Percentiles rank a stretch among this genome's conserved stretches.
Conservation (phyloP, 2,113 vertebrate species). For the Gopherus evgoodei region DNA sequence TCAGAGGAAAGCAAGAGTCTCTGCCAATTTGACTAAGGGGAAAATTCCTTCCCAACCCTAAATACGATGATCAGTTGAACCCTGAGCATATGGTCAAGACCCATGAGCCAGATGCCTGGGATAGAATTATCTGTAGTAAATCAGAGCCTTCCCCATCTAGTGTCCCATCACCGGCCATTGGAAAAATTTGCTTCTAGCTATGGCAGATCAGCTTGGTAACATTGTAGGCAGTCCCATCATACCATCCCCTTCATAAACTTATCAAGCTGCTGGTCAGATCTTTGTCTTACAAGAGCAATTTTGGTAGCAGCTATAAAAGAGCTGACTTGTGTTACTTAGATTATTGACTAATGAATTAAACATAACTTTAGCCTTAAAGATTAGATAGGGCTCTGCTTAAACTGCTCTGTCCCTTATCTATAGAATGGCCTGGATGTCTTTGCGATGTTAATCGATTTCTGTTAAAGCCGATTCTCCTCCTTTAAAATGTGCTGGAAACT, state of each 20-base stretch:
- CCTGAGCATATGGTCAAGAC: background rate
- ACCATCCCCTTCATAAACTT: background rate
- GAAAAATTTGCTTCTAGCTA: background rate
- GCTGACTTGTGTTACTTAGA: background rate
- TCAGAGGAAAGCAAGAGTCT: background rate
- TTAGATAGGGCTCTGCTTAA: slow-evolving; percentile 47
- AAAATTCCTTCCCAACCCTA: background rate
- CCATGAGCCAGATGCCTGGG: background rate
- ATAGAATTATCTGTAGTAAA: background rate
- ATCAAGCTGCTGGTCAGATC: background rate
- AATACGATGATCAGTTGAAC: background rate
- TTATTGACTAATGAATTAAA: background rate
- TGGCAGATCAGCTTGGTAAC: background rate
- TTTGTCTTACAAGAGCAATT: background rate
- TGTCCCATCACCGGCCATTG: no score
- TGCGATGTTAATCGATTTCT: slow-evolving; percentile 71
- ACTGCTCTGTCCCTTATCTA: slow-evolving; percentile 60
- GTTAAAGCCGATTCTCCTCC: slow-evolving; percentile 67
- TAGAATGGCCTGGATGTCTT: slow-evolving; percentile 60
- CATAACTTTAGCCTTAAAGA: background rate
- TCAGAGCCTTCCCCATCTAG: background rate
- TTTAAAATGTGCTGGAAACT: slow-evolving; percentile 18
- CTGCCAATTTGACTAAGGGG: background rate
- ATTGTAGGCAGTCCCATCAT: background rate
- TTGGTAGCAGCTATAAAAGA: background rate